Conservation (phyloP, 2,888 invertebrate genomes). For the Drosophila conformis region DNA sequence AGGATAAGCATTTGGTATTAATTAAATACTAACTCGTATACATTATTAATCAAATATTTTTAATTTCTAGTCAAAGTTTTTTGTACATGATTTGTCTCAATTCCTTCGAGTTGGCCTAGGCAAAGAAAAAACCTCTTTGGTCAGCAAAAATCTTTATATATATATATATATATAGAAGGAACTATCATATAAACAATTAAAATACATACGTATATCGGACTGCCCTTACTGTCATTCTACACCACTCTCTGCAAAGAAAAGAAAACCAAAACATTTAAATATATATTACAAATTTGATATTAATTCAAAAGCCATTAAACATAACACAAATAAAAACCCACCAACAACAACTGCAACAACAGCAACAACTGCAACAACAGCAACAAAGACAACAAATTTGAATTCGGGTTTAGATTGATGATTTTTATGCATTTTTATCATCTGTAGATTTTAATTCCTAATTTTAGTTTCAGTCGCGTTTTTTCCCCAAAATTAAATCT, state of each 20-base stretch:
- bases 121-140: background rate
- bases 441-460: background rate
- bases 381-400: slow-evolving; percentile 17
- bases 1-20: slow-evolving; percentile 52
- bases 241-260: slow-evolving; percentile 16
- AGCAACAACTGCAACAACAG: background rate
- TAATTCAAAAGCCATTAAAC: slow-evolving; percentile 40
- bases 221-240: slow-evolving; percentile 20
- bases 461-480: slow-evolving; percentile 2
- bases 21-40: slow-evolving; percentile 41
- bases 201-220: slow-evolving; percentile 23
- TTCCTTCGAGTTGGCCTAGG: slow-evolving; percentile 23
- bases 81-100: slow-evolving; percentile 40
- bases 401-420: background rate
- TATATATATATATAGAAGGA: slow-evolving; percentile 16
- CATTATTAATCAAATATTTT: slow-evolving; percentile 42
- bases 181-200: slow-evolving; percentile 8
- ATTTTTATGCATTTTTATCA: slow-evolving; percentile 1
- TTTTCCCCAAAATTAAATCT: background rate
- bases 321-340: slow-evolving; percentile 36
- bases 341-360: slow-evolving; percentile 26
- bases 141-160: slow-evolving; percentile 12
- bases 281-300: slow-evolving; percentile 27
- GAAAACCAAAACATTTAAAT: slow-evolving; percentile 12
- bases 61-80: slow-evolving; percentile 74